phyloP scores from a whole-genome alignment of 2,797 vertebrate genomes.

The Erethizon dorsatum region DNA sequence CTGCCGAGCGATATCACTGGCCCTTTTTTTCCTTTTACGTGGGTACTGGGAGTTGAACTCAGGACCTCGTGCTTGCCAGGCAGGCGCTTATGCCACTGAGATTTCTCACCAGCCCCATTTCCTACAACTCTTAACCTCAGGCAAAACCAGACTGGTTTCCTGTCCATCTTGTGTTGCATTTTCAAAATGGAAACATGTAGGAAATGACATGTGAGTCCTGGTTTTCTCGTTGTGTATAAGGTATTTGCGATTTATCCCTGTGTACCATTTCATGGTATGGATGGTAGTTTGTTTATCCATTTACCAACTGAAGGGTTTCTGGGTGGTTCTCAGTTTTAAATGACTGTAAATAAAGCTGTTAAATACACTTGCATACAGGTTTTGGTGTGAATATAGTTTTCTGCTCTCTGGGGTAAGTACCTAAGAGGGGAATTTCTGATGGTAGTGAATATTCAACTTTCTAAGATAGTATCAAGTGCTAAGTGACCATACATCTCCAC shows the following conservation, averaged over 20 bases:
- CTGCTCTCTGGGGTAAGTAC: neutral
- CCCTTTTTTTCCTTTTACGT: too few species aligned
- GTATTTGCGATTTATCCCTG: neutral
- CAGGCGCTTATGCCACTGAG: too few species aligned
- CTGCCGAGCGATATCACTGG: too few species aligned
- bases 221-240: neutral
- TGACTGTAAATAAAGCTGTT: constrained; percentile 21
- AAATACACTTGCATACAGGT: neutral
- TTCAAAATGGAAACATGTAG: neutral
- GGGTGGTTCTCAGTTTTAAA: neutral
- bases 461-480: neutral
- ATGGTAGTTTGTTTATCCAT: neutral
- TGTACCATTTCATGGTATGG: neutral
- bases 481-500: neutral
- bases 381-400: constrained; percentile 1
- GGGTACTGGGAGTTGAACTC: too few species aligned
- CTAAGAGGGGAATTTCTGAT: neutral
- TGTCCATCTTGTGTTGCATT: neutral
- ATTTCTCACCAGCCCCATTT: too few species aligned
- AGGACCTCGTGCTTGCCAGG: too few species aligned
- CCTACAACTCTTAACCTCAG: neutral
- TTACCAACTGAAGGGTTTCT: neutral
- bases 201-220: neutral
- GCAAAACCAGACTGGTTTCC: neutral
- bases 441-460: neutral